Conservation (phyloP, 2,113 vertebrate genomes). For the Shinisaurus crocodilurus region DNA sequence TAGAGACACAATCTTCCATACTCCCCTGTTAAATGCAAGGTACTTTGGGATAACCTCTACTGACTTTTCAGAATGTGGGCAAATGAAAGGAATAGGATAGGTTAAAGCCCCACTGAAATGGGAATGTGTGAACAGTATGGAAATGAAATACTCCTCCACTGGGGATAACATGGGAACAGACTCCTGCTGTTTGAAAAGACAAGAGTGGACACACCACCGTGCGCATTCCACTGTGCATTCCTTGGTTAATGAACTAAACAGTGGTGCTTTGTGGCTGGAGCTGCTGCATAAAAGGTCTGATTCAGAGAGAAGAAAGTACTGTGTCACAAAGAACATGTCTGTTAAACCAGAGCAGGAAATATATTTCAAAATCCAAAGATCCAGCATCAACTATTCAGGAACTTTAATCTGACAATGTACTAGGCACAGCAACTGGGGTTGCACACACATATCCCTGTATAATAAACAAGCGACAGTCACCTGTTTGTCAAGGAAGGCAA, state of each 20-base stretch:
- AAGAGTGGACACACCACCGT: background rate
- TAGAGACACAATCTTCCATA: background rate
- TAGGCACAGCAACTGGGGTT: background rate
- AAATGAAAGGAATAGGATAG: background rate
- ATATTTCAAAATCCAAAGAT: background rate
- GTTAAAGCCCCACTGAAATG: background rate
- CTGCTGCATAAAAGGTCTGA: background rate
- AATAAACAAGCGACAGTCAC: background rate
- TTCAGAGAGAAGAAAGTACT: background rate
- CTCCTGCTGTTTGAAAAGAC: background rate
- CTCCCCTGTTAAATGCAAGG: background rate
- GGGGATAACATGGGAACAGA: background rate
- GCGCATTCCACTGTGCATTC: slow-evolving; percentile 10
- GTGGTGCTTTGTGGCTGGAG: slow-evolving; percentile 4
- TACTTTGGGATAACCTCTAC: background rate
- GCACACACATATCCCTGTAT: background rate
- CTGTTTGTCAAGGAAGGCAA: background rate
- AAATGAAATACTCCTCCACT: background rate
- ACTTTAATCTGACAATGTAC: background rate
- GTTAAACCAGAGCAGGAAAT: background rate
- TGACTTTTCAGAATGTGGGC: background rate
- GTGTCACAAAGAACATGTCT: background rate
- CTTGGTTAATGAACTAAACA: slow-evolving; percentile 18
- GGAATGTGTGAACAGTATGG: background rate
- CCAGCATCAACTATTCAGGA: background rate